phyloP scores from a whole-genome alignment of 2,113 vertebrate species.

The Podocnemis expansa region DNA sequence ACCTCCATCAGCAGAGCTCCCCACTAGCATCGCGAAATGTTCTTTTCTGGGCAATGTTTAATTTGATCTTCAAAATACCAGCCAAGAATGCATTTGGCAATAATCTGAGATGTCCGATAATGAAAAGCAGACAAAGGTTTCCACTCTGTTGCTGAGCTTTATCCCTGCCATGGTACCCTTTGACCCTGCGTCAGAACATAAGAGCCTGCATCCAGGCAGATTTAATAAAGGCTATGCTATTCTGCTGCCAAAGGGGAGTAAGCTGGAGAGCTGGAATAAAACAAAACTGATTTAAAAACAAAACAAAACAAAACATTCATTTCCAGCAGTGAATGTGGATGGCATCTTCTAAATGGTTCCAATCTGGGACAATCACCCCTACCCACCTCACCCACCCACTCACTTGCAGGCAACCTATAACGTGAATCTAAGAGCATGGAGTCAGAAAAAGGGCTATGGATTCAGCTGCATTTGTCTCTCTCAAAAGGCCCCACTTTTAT shows the following conservation, averaged over 20 bases:
- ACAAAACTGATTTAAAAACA: slow-evolving; percentile 38
- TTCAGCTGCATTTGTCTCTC: slow-evolving; percentile 57
- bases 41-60: not conserved
- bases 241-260: slow-evolving; percentile 29
- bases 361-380: slow-evolving; percentile 41
- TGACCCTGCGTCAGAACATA: slow-evolving; percentile 54
- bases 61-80: not conserved
- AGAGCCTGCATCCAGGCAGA: slow-evolving; percentile 46
- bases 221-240: slow-evolving; percentile 63
- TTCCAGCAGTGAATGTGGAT: slow-evolving; percentile 33
- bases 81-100: not conserved
- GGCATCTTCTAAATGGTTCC: slow-evolving; percentile 30
- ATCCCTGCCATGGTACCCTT: slow-evolving; percentile 22
- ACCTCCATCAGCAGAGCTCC: not conserved
- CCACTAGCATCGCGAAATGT: not conserved
- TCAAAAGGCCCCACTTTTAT: slow-evolving; percentile 49
- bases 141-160: slow-evolving; percentile 6
- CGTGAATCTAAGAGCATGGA: slow-evolving; percentile 34
- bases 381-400: too few species aligned
- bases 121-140: slow-evolving; percentile 47
- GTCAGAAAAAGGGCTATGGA: slow-evolving; percentile 52
- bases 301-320: not conserved
- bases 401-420: slow-evolving; percentile 66
- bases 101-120: not conserved
- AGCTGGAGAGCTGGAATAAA: slow-evolving; percentile 17